phyloP scores from a whole-genome alignment of 1,140 invertebrate genomes.

The Zaprionus gabonicus region DNA sequence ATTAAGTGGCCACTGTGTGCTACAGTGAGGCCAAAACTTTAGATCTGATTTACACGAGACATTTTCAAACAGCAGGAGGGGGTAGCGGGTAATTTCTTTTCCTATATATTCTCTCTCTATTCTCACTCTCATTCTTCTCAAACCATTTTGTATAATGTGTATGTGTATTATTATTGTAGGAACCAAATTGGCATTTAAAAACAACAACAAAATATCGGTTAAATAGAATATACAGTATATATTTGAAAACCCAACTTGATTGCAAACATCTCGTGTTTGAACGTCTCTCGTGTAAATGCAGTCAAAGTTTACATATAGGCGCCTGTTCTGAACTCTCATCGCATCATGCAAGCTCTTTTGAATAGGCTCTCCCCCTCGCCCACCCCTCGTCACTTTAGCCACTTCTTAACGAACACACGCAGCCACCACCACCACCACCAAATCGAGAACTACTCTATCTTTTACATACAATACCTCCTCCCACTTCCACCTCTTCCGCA shows the following conservation, averaged over 20 bases:
- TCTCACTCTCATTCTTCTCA: background rate
- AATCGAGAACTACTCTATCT: slow-evolving; percentile 31
- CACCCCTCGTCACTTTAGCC: slow-evolving; percentile 29
- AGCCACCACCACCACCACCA: slow-evolving; percentile 32
- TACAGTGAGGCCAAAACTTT: background rate
- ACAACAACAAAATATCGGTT: background rate
- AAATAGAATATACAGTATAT: background rate
- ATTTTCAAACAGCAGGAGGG: background rate
- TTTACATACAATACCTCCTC: slow-evolving; percentile 21
- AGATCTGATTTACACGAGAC: slow-evolving; percentile 3
- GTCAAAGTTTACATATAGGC: slow-evolving; percentile 14
- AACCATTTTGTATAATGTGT: background rate
- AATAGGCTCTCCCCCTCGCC: background rate
- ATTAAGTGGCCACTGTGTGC: slow-evolving; percentile 2
- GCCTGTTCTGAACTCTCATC: slow-evolving; percentile 52
- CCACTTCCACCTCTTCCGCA: slow-evolving; percentile 33
- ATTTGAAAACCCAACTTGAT: background rate
- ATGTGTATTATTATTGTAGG: background rate
- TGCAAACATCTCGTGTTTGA: background rate
- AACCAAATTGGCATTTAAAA: background rate
- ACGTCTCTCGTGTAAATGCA: background rate
- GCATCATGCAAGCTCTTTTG: slow-evolving; percentile 24
- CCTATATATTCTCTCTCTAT: background rate
- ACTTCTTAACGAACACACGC: slow-evolving; percentile 49
- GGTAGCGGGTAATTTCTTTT: background rate